A percentile compares a stretch with the other conserved stretches of the same genome.
Conservation (phyloP, 2,113 vertebrate species). For the Trichomycterus rosablanca region DNA sequence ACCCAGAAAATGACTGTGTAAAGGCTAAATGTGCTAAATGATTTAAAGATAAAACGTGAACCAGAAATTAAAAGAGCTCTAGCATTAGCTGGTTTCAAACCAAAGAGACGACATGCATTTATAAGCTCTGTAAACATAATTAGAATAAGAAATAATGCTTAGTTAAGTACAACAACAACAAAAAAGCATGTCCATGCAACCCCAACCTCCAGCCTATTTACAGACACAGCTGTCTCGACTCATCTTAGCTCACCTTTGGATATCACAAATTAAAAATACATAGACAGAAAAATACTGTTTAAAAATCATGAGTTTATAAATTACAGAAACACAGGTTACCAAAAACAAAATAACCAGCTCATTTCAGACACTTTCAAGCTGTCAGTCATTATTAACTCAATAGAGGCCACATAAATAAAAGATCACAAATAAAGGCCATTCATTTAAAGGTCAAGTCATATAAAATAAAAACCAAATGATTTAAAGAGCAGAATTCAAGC, state of each 20-base stretch:
- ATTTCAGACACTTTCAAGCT: constrained; percentile 3
- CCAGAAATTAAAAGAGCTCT: no score
- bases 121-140: constrained; percentile 34
- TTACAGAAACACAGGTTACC: constrained; percentile 29
- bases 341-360: not conserved
- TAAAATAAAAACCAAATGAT: not conserved
- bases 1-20: no score
- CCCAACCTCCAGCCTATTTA: not conserved
- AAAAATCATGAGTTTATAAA: constrained; percentile 13
- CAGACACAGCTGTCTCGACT: not conserved
- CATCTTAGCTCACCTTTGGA: not conserved
- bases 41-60: no score
- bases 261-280: constrained; percentile 3
- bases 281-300: not conserved
- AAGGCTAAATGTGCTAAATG: no score
- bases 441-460: not conserved
- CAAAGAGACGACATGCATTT: constrained; percentile 27
- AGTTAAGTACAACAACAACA: constrained; percentile 7
- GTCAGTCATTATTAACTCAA: not conserved
- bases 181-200: not conserved
- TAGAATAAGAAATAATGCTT: constrained; percentile 20
- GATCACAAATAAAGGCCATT: constrained; percentile 3
- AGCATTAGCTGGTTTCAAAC: not conserved
- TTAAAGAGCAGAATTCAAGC: constrained; percentile 13
- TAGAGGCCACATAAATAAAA: constrained; percentile 9